A percentile compares a stretch with the other conserved stretches of the same genome.
These are phyloP conservation scores for Troilus luridus DNA, from an alignment of 2,888 invertebrate genomes.

Conservation along the genomic window DNA sequence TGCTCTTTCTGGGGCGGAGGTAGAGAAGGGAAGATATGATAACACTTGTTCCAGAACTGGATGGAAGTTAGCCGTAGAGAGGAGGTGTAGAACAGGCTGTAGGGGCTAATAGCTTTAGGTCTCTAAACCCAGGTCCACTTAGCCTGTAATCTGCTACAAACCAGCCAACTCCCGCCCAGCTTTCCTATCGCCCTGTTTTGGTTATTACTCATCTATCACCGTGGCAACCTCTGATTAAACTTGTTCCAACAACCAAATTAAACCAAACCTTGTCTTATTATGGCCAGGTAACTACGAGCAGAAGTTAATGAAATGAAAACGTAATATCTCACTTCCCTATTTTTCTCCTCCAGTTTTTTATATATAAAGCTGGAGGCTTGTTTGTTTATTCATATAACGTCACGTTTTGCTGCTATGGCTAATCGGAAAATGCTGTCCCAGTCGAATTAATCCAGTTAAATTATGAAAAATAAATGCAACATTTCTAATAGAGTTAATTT, in stretches of 20 bases:
- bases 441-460: too few species aligned
- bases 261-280: neutral
- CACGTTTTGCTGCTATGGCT: too few species aligned
- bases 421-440: too few species aligned
- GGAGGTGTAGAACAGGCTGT: conserved; percentile 17
- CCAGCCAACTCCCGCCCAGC: conserved; percentile 1
- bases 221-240: neutral
- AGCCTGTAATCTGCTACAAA: conserved; percentile 40
- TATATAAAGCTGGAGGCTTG: too few species aligned
- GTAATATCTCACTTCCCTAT: too few species aligned
- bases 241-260: conserved; percentile 6
- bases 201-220: conserved; percentile 34
- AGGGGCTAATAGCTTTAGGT: conserved; percentile 28
- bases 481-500: too few species aligned
- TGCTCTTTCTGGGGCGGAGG: neutral
- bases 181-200: conserved; percentile 29
- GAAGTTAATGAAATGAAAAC: neutral
- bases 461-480: too few species aligned
- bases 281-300: neutral
- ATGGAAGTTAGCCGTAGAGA: conserved; percentile 24
- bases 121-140: conserved; percentile 39
- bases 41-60: conserved; percentile 36
- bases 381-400: too few species aligned
- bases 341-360: too few species aligned
- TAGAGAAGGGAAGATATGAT: neutral